Evolutionary conservation across 2,113 vertebrate species (phyloP), one percentile per base, ranked within the genome.

Genomic region (Microcebus jonahi): DNA sequence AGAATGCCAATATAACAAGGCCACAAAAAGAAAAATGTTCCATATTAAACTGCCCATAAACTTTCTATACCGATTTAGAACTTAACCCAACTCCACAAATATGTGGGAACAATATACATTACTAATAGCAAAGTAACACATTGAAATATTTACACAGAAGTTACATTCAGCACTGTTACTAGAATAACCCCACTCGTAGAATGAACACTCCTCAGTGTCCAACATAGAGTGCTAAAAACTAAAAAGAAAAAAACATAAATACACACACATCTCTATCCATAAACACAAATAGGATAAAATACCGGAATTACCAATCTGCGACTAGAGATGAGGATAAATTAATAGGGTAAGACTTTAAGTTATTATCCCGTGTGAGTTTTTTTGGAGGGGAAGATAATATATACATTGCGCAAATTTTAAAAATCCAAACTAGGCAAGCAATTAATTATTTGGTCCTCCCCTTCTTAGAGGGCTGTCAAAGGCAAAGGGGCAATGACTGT

Each of bases 51-150:
- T 67, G 29, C 48, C 63, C 77, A 17, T 36, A 23, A n/a, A 81
- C 8, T 80, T 76, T 59, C 79, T 34, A 77, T 71, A 70, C 1
- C 70, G 42, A 71, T 75, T 75, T 53, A 50, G 29, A 80, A 91
- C 80, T 82, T 48, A 96, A 63, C 20, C 36, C 68, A 96, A 91
- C 55, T 91, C 68, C 79, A 88, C 79, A 27, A 92, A 94, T 45
- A 68, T 11, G 50, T 12, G 79, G 71, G 29, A 80, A 79, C 59
- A 42, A 36, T 65, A 71, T 23, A 29, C 34, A 9, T 50, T 86
- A 96, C 59, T 79, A 90, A 63, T 31, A 82, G 67, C 53, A 71
- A 88, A 97, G 86, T 55, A 45, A 59, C 9, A 75, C 29, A 80
- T 4, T 53, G 55, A 71, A 94, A 90, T 73, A 80, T 81, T 83